These are phyloP conservation scores for Hesperophylax magnus DNA, from an alignment of 1,140 invertebrate species.

Conservation along the genomic window DNA sequence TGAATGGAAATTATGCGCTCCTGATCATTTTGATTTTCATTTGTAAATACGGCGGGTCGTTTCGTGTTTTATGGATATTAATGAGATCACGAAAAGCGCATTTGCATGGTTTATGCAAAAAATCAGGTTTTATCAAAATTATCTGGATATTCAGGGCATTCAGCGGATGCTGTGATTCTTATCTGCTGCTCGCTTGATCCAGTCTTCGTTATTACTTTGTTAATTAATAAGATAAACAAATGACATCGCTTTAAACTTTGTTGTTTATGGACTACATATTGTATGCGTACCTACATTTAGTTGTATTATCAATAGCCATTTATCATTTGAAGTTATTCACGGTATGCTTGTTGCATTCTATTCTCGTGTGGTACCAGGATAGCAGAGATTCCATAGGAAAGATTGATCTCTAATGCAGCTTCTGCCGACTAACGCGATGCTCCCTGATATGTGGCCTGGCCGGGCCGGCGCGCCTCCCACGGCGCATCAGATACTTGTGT, in stretches of 20 bases:
- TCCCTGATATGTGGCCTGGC: conserved; percentile 27
- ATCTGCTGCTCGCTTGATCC: no score
- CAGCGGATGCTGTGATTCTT: no score
- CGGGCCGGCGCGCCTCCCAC: conserved; percentile 46
- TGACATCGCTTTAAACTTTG: no score
- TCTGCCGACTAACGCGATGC: conserved; percentile 52
- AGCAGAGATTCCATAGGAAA: conserved; percentile 38
- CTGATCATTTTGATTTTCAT: conserved; percentile 33
- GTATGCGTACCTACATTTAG: no score
- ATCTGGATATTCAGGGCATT: no score
- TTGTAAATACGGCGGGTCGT: conserved; percentile 31
- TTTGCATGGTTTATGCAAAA: conserved; percentile 18
- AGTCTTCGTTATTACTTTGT: no score
- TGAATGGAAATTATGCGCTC: conserved; percentile 41
- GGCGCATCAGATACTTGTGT: conserved; percentile 47
- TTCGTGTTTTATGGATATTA: conserved; percentile 40
- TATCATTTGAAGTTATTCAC: conserved; percentile 6
- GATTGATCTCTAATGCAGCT: conserved; percentile 53
- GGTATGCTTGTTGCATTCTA: conserved; percentile 34
- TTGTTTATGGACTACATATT: no score
- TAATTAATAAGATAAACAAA: no score
- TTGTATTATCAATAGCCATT: not conserved
- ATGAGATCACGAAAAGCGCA: conserved; percentile 37
- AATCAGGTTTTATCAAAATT: not conserved
- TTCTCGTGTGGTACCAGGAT: conserved; percentile 35